A percentile compares a stretch with the other conserved stretches of the same genome.
Conservation (phyloP, 2,888 invertebrate genomes). For the Drosophila melanocephala region DNA sequence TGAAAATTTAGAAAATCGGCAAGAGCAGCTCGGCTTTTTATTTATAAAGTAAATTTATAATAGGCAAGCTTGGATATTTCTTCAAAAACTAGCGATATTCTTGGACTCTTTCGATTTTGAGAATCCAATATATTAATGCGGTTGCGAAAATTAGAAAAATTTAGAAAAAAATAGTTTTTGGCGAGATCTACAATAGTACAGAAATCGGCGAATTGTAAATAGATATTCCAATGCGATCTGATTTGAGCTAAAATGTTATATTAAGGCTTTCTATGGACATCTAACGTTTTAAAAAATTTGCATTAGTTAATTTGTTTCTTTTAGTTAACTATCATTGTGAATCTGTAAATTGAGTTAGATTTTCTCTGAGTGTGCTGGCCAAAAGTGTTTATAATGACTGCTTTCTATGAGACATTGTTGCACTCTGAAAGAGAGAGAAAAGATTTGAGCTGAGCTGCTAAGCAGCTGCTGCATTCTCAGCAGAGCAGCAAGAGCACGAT, state of each 20-base stretch:
- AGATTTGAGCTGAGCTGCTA: constrained; percentile 58
- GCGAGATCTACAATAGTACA: not conserved
- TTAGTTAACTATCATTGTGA: too few relatives aligned
- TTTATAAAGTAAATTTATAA: not conserved
- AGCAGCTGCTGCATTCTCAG: constrained; percentile 66
- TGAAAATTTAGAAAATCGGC: not conserved
- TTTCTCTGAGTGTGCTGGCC: not conserved
- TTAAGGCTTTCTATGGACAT: too few relatives aligned
- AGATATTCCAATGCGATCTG: too few relatives aligned
- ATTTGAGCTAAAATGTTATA: too few relatives aligned
- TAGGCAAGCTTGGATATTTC: too few relatives aligned
- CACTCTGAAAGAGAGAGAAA: constrained; percentile 23
- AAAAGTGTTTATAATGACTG: constrained; percentile 52
- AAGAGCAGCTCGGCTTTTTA: not conserved
- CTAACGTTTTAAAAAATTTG: too few relatives aligned
- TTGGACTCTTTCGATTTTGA: too few relatives aligned
- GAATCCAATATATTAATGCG: too few relatives aligned
- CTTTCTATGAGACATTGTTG: constrained; percentile 60
- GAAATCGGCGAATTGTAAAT: too few relatives aligned
- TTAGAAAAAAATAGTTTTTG: not conserved
- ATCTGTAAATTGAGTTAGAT: not conserved
- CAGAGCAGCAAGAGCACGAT: constrained; percentile 1
- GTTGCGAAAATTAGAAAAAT: not conserved
- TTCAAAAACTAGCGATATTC: too few relatives aligned
- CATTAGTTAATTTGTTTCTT: too few relatives aligned